Evolutionary conservation across 2,113 vertebrate species (phyloP).

Genomic region (Serilophus lunatus): DNA sequence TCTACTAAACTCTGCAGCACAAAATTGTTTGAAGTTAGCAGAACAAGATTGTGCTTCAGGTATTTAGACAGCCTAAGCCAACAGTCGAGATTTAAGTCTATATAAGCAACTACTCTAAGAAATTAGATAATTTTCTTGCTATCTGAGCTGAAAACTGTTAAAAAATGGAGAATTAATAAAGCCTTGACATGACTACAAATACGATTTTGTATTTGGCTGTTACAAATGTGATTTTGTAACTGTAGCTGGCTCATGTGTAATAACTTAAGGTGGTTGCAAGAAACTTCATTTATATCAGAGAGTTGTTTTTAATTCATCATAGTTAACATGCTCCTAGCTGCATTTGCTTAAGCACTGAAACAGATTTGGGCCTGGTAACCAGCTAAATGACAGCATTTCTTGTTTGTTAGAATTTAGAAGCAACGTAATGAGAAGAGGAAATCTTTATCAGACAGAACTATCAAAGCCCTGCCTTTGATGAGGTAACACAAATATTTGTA

Average conservation of each 20-base stretch:
- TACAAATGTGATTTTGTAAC: not conserved
- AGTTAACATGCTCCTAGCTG: not conserved
- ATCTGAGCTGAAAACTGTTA: not conserved
- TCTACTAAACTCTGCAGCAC: not conserved
- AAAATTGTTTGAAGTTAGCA: not conserved
- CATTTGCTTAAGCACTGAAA: not conserved
- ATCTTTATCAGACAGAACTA: not conserved
- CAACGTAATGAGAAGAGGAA: not conserved
- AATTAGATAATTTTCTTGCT: not conserved
- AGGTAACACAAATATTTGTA: not conserved
- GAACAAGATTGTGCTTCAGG: not conserved
- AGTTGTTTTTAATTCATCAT: too few relatives aligned
- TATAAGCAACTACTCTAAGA: not conserved
- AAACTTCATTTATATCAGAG: not conserved
- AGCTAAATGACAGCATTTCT: not conserved
- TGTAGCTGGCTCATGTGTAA: not conserved
- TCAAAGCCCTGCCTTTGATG: fast-evolving
- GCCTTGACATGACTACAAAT: not conserved
- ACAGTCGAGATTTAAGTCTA: not conserved
- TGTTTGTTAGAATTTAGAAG: not conserved
- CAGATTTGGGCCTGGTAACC: not conserved
- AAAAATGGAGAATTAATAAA: not conserved
- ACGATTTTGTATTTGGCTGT: not conserved
- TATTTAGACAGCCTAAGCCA: not conserved
- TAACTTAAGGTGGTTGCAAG: not conserved